Evolutionary conservation across 1,140 invertebrate species (phyloP).

Genomic region (Drosophila trapezifrons): DNA sequence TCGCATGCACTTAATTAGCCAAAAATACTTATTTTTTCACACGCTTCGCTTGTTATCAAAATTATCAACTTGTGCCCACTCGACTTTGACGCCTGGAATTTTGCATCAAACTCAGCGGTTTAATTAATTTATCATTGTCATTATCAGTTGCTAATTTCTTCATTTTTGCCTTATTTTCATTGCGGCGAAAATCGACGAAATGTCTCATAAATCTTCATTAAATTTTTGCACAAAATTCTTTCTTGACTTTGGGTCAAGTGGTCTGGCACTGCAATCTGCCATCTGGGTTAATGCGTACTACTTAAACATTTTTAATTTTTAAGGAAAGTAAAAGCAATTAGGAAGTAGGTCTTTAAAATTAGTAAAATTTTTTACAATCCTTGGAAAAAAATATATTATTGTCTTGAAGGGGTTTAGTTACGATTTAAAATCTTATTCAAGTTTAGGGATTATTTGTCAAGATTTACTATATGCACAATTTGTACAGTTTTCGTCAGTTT

Average conservation of each 20-base stretch:
- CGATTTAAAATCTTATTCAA: too few relatives aligned
- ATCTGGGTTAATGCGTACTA: not conserved
- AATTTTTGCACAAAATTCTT: constrained; percentile 5
- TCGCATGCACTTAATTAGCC: not conserved
- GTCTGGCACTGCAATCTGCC: not conserved
- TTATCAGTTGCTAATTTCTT: constrained; percentile 53
- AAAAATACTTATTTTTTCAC: not conserved
- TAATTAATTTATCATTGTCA: constrained; percentile 66
- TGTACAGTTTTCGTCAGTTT: too few relatives aligned
- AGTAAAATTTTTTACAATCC: too few relatives aligned
- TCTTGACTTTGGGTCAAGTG: constrained; percentile 1
- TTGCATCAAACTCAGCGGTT: constrained; percentile 18
- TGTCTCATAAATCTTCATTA: constrained; percentile 43
- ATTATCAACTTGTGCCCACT: constrained; percentile 16
- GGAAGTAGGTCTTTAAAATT: too few relatives aligned
- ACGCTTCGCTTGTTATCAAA: constrained; percentile 19
- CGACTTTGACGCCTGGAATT: constrained; percentile 20
- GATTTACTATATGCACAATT: too few relatives aligned
- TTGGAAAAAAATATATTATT: too few relatives aligned
- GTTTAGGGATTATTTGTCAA: too few relatives aligned
- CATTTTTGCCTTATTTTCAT: constrained; percentile 27
- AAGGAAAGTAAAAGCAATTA: not conserved
- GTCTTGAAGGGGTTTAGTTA: too few relatives aligned
- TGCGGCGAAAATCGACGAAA: constrained; percentile 4
- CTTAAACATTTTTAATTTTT: not conserved